Evolutionary conservation across 64 coral and sea anemone species (phyloP).

Genomic region (Porites lutea): DNA sequence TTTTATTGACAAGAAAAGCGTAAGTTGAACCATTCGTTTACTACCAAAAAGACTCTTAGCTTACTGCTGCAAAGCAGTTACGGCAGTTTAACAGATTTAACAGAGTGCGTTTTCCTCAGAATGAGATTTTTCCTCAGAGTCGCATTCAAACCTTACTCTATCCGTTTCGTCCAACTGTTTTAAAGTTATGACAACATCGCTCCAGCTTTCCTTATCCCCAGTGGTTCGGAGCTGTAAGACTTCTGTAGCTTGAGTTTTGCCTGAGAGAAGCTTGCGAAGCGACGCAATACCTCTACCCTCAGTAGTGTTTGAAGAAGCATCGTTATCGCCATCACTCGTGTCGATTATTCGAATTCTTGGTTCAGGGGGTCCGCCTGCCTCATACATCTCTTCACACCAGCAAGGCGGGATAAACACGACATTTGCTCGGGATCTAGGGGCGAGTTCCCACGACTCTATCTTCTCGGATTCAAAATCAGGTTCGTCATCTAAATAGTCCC

Average conservation of each 20-base stretch:
- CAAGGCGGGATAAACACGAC: constrained; percentile 18
- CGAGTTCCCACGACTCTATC: constrained; percentile 12
- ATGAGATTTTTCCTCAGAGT: neutral
- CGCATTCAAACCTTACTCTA: neutral
- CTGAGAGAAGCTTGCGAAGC: neutral
- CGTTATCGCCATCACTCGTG: neutral
- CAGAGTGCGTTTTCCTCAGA: neutral
- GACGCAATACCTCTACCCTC: neutral
- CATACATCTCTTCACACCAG: neutral
- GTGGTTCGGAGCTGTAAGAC: neutral
- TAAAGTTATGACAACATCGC: neutral
- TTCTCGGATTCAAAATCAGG: constrained; percentile 39
- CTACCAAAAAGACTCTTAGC: no score
- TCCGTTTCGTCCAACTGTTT: neutral
- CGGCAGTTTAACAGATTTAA: neutral
- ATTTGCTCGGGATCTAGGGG: constrained; percentile 19
- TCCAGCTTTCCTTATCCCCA: neutral
- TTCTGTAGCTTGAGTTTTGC: neutral
- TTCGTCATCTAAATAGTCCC: constrained; percentile 32
- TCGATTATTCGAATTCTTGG: constrained; percentile 36
- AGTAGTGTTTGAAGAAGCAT: neutral
- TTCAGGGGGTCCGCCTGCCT: neutral
- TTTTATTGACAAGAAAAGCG: no score
- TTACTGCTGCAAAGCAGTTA: no score
- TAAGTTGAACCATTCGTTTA: no score